Evolutionary conservation across 2,888 invertebrate species (phyloP).

Genomic region (Thalpophila matura): DNA sequence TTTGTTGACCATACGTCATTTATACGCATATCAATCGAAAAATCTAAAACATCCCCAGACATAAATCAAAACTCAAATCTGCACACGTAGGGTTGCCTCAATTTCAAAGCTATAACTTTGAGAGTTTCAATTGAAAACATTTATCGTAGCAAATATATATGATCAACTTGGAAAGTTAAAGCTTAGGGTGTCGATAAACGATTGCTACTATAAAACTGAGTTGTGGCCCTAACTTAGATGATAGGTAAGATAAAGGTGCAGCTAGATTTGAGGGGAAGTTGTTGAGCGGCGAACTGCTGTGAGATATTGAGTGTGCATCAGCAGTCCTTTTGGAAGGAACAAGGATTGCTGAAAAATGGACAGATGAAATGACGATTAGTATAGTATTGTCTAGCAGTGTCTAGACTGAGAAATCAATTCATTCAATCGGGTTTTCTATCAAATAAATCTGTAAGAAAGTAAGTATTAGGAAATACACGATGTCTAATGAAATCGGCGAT

Average conservation of each 20-base stretch:
- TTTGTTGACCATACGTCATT: too few species aligned
- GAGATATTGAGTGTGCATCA: slow-evolving; percentile 26
- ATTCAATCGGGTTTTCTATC: too few species aligned
- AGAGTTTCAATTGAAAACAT: slow-evolving; percentile 59
- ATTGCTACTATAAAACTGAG: slow-evolving; percentile 78
- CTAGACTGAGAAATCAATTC: too few species aligned
- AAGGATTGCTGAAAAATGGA: background rate
- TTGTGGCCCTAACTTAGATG: slow-evolving; percentile 72
- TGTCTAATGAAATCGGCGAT: too few species aligned
- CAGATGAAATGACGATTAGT: background rate
- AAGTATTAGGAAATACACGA: too few species aligned
- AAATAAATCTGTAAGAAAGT: too few species aligned
- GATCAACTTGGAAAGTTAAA: slow-evolving; percentile 66
- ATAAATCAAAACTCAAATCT: slow-evolving; percentile 29
- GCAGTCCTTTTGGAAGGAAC: background rate
- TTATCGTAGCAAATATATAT: slow-evolving; percentile 61
- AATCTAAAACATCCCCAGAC: too few species aligned
- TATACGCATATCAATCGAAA: too few species aligned
- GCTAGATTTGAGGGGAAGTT: slow-evolving; percentile 60
- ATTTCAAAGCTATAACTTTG: slow-evolving; percentile 50
- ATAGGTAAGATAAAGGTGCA: slow-evolving; percentile 71
- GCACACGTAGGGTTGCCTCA: slow-evolving; percentile 24
- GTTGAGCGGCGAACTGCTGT: slow-evolving; percentile 10
- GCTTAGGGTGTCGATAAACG: slow-evolving; percentile 69
- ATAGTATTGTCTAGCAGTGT: too few species aligned